Conservation (phyloP, 2,113 vertebrate species). For the Coturnix japonica region DNA sequence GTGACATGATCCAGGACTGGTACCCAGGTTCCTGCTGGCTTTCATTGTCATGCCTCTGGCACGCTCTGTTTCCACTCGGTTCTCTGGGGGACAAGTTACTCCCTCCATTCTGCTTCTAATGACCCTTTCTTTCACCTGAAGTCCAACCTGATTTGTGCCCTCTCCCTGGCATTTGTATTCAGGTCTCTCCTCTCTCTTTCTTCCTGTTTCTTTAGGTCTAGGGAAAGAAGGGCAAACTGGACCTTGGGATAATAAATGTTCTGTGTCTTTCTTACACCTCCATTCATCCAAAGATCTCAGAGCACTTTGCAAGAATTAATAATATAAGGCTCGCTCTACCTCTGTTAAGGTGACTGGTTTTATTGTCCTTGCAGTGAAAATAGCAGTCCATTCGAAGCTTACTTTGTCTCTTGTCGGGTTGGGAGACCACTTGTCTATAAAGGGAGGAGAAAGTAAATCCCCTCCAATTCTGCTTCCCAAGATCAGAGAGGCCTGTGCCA, state of each 20-base stretch:
- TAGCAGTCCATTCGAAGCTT: conserved; percentile 15
- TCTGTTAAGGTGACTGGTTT: neutral
- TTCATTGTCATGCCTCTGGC: neutral
- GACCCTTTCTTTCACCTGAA: neutral
- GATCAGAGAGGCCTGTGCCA: neutral
- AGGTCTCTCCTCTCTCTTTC: neutral
- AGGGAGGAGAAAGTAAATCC: neutral
- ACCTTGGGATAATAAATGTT: neutral
- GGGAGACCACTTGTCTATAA: neutral
- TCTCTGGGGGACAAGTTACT: neutral
- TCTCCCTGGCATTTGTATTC: neutral
- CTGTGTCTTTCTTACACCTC: neutral
- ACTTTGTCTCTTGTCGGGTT: neutral
- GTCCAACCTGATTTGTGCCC: neutral
- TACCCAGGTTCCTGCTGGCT: neutral
- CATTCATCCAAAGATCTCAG: conserved; percentile 24
- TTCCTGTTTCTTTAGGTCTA: neutral
- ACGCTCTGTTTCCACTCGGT: neutral
- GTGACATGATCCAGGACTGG: neutral
- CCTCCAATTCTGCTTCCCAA: neutral
- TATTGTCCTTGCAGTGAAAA: neutral
- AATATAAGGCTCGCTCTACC: neutral
- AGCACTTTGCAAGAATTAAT: conserved; percentile 22
- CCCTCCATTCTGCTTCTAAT: neutral
- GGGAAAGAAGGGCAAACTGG: neutral